Evolutionary conservation across 2,797 vertebrate species (phyloP).

Genomic region (Serranus cabrilla): DNA sequence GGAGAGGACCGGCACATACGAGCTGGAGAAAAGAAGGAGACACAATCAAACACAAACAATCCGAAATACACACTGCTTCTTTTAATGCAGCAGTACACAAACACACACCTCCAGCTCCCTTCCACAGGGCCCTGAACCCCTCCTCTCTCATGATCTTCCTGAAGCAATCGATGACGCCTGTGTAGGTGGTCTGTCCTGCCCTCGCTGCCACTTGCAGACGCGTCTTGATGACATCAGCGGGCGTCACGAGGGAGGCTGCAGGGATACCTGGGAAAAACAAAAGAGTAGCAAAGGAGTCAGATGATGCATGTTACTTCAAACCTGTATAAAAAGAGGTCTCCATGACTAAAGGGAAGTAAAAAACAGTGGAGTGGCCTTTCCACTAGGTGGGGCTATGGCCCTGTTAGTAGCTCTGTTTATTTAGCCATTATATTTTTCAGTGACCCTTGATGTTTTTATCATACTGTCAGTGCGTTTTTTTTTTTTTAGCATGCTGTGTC

Average conservation of each 20-base stretch:
- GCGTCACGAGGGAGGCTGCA: slow-evolving; percentile 97
- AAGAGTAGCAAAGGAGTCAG: neutral
- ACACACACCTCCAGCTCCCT: slow-evolving; percentile 93
- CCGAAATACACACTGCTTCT: rapidly evolving
- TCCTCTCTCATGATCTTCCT: slow-evolving; percentile 94
- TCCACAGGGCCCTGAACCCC: slow-evolving; percentile 95
- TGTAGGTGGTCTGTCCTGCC: slow-evolving; percentile 95
- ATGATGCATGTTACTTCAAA: neutral
- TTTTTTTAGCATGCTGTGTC: too few relatives aligned
- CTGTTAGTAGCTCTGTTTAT: too few relatives aligned
- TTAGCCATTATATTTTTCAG: too few relatives aligned
- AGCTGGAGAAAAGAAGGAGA: slow-evolving; percentile 80
- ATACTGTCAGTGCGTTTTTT: too few relatives aligned
- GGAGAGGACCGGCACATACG: slow-evolving; percentile 98
- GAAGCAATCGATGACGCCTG: slow-evolving; percentile 95
- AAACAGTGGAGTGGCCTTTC: too few relatives aligned
- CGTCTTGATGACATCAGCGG: slow-evolving; percentile 99
- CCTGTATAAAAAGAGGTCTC: neutral
- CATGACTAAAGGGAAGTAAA: neutral
- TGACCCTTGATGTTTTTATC: too few relatives aligned
- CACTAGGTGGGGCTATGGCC: too few relatives aligned
- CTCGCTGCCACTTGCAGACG: slow-evolving; percentile 98
- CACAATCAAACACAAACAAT: neutral
- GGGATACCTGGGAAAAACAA: slow-evolving; percentile 89
- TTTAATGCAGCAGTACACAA: neutral